Evolutionary conservation across 1,140 invertebrate genomes (phyloP).

Genomic region (Drosophila nigrodunni): DNA sequence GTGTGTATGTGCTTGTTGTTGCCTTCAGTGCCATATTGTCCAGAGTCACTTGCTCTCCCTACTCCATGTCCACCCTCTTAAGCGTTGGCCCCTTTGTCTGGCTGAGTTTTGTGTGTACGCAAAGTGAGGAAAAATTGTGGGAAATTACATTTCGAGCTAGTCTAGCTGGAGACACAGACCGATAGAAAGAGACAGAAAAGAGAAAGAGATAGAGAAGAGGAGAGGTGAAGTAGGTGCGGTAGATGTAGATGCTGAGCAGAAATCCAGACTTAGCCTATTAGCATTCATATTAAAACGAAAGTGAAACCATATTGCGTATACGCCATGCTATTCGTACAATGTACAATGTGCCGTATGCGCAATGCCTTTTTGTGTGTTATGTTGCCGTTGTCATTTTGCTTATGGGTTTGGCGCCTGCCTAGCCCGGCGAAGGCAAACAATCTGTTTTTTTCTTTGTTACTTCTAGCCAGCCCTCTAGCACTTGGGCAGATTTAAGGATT

Average conservation of each 20-base stretch:
- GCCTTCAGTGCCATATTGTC: conserved; percentile 60
- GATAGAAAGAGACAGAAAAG: neutral
- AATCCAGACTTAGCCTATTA: conserved; percentile 83
- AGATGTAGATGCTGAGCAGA: conserved; percentile 42
- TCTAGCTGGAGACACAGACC: neutral
- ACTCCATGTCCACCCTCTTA: conserved; percentile 10
- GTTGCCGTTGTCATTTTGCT: conserved; percentile 43
- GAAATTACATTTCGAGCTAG: conserved; percentile 77
- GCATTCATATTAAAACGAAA: conserved; percentile 84
- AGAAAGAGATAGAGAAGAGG: neutral
- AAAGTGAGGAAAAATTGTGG: conserved; percentile 82
- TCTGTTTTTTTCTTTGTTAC: conserved; percentile 58
- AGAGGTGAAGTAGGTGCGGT: no score
- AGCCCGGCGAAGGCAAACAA: conserved; percentile 54
- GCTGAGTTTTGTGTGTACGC: conserved; percentile 50
- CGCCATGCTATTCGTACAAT: conserved; percentile 43
- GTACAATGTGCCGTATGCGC: conserved; percentile 34
- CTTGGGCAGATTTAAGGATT: conserved; percentile 82
- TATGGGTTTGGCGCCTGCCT: conserved; percentile 41
- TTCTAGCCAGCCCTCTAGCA: conserved; percentile 50
- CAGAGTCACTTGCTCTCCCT: conserved; percentile 44
- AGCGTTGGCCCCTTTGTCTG: conserved; percentile 55
- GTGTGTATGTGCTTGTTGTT: conserved; percentile 4
- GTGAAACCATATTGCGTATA: conserved; percentile 83
- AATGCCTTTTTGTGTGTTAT: conserved; percentile 20